Base-by-base conservation (phyloP, 2,797 vertebrate species). In the Miichthys miiuy region DNA sequence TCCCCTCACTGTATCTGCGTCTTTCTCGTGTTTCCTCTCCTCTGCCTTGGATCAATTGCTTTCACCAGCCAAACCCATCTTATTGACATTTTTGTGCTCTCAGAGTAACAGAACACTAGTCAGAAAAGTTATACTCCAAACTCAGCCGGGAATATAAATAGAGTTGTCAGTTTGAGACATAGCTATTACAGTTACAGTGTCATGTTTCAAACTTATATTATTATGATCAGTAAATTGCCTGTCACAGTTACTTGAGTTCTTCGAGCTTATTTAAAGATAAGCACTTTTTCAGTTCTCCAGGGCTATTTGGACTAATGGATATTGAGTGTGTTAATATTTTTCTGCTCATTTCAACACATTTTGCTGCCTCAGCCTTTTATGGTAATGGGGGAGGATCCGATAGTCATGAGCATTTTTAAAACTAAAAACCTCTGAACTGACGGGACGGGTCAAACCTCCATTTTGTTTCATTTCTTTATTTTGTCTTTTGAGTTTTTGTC, bases 191-290 rank as follows among this genome's bases (percentile, higher is more conserved):
- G 87, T 86, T 81, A 61, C 84, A 72, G 91, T 86, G 80, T 92
- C 86, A 57, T 75, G 81, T 93, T 90, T 88, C 90, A 80, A 63
- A 72, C 73, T 64, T 60, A 56, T 80, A 76, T 87, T 85, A 83
- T 80, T 83, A 23, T 57, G 79, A 88, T 86, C 73, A 23, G 68
- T 88, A 89, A 90, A 89, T 85, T 90, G 86, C 83, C 80, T 89
- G 85, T 85, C 83, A 89, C 82, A 88, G 81, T 86, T 85, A 74
- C 82, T 85, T 80, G 79, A 88, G 61, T 89, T 87, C 56, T 68
- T 69, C 21, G 50, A 75, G 88, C 87, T 82, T 89, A 89, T 84
- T 90, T 89, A 91, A 88, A 90, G 81, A 88, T 82, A 84, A 90
- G 80, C 78, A 83, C 60, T 82, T 89, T 88, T 82, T 70, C 51